Conservation (phyloP, 2,888 invertebrate genomes). For the Anagyrus pseudococci region DNA sequence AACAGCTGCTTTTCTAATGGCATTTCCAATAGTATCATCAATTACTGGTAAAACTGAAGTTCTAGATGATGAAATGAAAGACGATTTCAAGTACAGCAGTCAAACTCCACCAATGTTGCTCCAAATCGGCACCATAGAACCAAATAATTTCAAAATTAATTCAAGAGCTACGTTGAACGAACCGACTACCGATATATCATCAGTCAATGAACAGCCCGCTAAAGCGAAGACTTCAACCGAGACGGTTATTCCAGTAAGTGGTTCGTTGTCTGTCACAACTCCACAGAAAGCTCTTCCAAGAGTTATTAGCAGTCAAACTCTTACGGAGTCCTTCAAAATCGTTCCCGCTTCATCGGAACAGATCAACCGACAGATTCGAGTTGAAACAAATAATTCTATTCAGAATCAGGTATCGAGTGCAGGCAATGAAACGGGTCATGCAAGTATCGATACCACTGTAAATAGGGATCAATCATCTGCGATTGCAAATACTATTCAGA, state of each 20-base stretch:
- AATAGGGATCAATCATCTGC: neutral
- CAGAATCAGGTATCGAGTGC: too few relatives aligned
- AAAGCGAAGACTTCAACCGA: conserved; percentile 37
- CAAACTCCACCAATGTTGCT: conserved; percentile 60
- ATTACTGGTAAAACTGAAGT: conserved; percentile 66
- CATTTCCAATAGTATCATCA: conserved; percentile 76
- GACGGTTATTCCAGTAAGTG: conserved; percentile 4
- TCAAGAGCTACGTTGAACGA: conserved; percentile 39
- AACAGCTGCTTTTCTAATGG: conserved; percentile 78
- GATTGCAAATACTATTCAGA: conserved; percentile 12
- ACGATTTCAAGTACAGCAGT: conserved; percentile 59
- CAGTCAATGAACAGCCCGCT: conserved; percentile 15
- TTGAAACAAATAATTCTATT: too few relatives aligned
- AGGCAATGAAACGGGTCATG: too few relatives aligned
- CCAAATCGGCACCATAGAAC: conserved; percentile 59
- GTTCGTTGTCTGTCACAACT: conserved; percentile 2
- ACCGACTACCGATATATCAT: too few relatives aligned
- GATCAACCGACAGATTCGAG: conserved; percentile 26
- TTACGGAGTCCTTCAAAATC: conserved; percentile 55
- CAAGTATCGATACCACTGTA: conserved; percentile 14
- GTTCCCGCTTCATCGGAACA: conserved; percentile 44
- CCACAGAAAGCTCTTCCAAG: conserved; percentile 51
- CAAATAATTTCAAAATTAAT: conserved; percentile 58
- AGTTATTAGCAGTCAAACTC: conserved; percentile 51
- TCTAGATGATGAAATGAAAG: conserved; percentile 65